Evolutionary conservation across 1,140 invertebrate species (phyloP), one percentile per base, ranked within the genome.

Genomic region (Drosophila yakuba): DNA sequence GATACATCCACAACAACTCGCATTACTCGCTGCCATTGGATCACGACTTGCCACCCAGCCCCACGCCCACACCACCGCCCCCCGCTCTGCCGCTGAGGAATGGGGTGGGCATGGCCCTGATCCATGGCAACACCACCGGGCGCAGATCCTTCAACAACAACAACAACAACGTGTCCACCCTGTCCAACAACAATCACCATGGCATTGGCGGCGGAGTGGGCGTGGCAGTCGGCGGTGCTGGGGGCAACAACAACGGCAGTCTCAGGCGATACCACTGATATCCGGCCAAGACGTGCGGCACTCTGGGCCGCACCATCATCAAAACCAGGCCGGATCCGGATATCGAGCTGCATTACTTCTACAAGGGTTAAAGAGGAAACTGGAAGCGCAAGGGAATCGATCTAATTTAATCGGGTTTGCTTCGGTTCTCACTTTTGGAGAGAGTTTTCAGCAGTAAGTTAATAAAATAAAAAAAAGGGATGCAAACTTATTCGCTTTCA

Each of bases 261-360:
- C 74, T 91, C 60, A 63, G 90, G 12, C 83, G 84, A 35, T 91
- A 91, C 59, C 90, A 91, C 90, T 91, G 90, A 91, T 91, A 91
- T 63, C 69, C 90, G 66, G 78, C 80, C 0, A 88, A 91, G 54
- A 76, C 84, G 78, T 86, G 90, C 59, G 79, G 72, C 55, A 88
- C 78, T 14, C 36, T 88, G 58, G 89, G 89, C 35, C 81, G 85
- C 74, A 77, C 55, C 63, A 38, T 69, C 50, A 55, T 69, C 41
- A 89, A 78, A 39, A 44, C 80, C 35, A 71, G 61, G 25, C 63
- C 56, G 55, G 57, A 73, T 41, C 67, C 58, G 20, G 84, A 89
- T 57, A 89, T 84, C 32, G 84, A 89, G 63, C 45, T 89, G 58
- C 77, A 80, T 47, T 72, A 84, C 50, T 89, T 89, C 52, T 80